These are phyloP conservation scores for Zosterops hypoxanthus DNA, from an alignment of 2,113 vertebrate species.

Conservation along the genomic window DNA sequence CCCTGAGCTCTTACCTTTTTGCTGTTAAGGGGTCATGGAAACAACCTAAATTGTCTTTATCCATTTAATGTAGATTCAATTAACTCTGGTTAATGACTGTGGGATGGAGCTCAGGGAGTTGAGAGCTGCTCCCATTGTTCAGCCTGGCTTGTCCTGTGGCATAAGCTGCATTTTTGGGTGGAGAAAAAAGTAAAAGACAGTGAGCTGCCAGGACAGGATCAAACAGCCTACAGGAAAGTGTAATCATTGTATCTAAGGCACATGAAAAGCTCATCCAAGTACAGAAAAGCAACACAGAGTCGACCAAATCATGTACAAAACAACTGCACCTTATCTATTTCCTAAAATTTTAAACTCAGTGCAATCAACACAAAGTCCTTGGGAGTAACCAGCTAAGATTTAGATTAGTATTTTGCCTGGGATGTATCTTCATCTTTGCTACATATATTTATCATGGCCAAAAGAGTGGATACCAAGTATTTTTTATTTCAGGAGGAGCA, in stretches of 20 bases:
- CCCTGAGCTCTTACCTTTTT: not conserved
- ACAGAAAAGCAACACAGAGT: not conserved
- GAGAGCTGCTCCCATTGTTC: not conserved
- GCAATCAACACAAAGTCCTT: not conserved
- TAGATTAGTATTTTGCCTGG: not conserved
- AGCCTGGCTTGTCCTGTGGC: not conserved
- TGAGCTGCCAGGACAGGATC: not conserved
- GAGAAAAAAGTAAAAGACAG: not conserved
- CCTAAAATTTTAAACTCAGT: not conserved
- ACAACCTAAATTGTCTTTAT: not conserved
- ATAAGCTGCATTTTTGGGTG: not conserved
- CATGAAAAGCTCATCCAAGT: not conserved
- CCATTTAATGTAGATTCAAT: constrained; percentile 12
- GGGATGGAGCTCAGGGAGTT: not conserved
- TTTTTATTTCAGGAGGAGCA: not conserved
- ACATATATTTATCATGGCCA: not conserved
- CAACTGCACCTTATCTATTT: not conserved
- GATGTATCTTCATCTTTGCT: not conserved
- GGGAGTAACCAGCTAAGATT: not conserved
- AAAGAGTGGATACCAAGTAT: not conserved
- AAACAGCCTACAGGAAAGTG: not conserved
- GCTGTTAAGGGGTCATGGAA: not conserved
- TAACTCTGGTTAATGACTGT: not conserved
- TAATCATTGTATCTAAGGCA: not conserved
- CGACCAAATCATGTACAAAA: not conserved